phyloP scores from a whole-genome alignment of 2,888 invertebrate species.

The Cantharis flavilabris region DNA sequence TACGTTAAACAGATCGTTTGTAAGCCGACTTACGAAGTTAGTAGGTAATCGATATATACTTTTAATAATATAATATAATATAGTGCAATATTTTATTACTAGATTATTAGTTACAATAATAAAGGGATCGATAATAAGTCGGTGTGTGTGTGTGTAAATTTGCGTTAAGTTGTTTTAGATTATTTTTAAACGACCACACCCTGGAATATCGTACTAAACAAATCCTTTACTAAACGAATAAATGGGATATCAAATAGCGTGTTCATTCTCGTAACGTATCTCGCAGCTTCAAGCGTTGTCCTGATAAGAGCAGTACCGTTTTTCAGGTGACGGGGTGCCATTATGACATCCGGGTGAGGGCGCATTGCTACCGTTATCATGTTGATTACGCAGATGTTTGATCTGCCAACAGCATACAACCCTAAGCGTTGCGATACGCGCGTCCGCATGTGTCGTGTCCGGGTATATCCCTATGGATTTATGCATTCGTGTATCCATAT shows the following conservation, averaged over 20 bases:
- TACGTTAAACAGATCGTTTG: slow-evolving; percentile 1
- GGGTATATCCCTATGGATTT: slow-evolving; percentile 29
- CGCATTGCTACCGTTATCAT: slow-evolving; percentile 25
- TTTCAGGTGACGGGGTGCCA: slow-evolving; percentile 30
- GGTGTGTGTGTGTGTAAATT: not conserved
- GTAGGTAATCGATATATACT: not conserved
- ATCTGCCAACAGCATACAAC: slow-evolving; percentile 28
- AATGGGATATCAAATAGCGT: slow-evolving; percentile 21
- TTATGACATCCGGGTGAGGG: slow-evolving; percentile 30
- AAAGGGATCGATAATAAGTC: not conserved
- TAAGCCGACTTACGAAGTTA: not conserved
- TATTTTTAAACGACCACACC: slow-evolving; percentile 8
- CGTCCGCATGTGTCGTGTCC: slow-evolving; percentile 23
- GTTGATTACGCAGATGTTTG: slow-evolving; percentile 32
- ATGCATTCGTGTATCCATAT: slow-evolving; percentile 29
- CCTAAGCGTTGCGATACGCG: slow-evolving; percentile 26
- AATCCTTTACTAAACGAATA: slow-evolving; percentile 24
- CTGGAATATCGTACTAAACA: slow-evolving; percentile 23
- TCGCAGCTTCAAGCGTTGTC: slow-evolving; percentile 18
- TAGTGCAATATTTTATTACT: not conserved
- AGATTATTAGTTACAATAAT: not conserved
- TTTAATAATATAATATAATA: not conserved
- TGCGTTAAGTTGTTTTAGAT: slow-evolving; percentile 9
- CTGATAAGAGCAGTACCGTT: slow-evolving; percentile 28
- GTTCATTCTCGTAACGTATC: slow-evolving; percentile 22